Evolutionary conservation across 2,888 invertebrate genomes (phyloP).

Genomic region (Cryptus viduatorius): DNA sequence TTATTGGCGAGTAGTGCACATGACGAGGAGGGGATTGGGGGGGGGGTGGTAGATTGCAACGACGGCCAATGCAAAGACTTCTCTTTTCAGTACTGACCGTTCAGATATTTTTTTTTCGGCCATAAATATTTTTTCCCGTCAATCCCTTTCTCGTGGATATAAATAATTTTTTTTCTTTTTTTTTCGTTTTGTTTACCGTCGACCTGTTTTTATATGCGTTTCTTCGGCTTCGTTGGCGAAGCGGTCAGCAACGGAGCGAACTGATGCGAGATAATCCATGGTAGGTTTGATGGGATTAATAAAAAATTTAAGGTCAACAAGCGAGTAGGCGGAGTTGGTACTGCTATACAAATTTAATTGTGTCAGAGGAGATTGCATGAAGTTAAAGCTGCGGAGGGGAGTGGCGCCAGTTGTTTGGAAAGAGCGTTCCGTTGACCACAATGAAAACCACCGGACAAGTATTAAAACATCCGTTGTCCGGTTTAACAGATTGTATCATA

Average conservation of each 20-base stretch:
- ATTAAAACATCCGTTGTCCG: not conserved
- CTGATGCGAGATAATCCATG: conserved; percentile 9
- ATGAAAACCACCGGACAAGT: conserved; percentile 21
- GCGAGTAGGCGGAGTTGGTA: not conserved
- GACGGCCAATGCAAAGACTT: conserved; percentile 9
- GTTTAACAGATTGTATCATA: conserved; percentile 7
- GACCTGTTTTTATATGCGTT: not conserved
- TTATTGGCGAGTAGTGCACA: conserved; percentile 2
- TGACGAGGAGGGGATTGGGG: not conserved
- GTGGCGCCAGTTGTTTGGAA: not conserved
- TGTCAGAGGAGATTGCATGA: conserved; percentile 1
- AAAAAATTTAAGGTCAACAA: conserved; percentile 44
- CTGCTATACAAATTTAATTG: conserved; percentile 16
- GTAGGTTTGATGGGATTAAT: conserved; percentile 22
- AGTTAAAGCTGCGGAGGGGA: not conserved
- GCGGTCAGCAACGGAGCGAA: not conserved
- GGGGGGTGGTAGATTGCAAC: not conserved
- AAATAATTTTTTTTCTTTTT: not conserved
- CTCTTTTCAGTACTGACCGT: conserved; percentile 2
- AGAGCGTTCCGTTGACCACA: conserved; percentile 6
- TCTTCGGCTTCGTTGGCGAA: not conserved
- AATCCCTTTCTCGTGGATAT: not conserved
- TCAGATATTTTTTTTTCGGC: not conserved
- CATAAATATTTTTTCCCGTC: conserved; percentile 15
- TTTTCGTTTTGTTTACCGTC: not conserved